A percentile compares a stretch with the other conserved stretches of the same genome.
Conservation (phyloP, 2,113 vertebrate genomes). For the Phocoena sinus region DNA sequence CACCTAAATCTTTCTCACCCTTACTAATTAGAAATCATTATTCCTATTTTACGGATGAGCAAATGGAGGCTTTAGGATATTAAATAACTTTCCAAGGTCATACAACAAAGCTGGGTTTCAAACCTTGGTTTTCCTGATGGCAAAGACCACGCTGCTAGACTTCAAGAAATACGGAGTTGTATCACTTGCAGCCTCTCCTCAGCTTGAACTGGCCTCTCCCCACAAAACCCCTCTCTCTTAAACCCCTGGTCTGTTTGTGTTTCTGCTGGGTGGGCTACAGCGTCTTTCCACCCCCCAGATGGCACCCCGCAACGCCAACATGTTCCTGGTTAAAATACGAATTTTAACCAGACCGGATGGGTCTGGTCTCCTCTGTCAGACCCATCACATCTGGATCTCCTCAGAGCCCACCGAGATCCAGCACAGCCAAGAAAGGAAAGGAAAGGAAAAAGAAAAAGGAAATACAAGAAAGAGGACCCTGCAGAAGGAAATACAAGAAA, state of each 20-base stretch:
- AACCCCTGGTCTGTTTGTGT: background rate
- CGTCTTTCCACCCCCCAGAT: background rate
- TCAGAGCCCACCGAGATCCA: background rate
- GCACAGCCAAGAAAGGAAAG: fast-evolving
- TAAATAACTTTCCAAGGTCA: background rate
- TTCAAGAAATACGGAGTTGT: background rate
- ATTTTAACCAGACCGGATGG: background rate
- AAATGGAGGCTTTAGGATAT: background rate
- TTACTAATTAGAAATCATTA: background rate
- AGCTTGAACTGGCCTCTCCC: background rate
- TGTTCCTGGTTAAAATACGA: background rate
- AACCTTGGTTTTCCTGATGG: background rate
- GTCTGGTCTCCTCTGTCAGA: background rate
- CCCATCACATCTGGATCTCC: background rate
- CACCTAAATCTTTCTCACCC: background rate
- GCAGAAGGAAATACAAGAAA: background rate
- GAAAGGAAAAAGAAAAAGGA: background rate
- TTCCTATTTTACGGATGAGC: background rate
- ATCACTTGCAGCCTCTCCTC: background rate
- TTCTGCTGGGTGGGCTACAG: background rate
- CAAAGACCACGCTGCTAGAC: background rate
- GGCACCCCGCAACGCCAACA: background rate
- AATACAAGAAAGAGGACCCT: background rate
- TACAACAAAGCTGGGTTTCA: background rate
- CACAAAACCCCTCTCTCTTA: background rate